phyloP scores from a whole-genome alignment of 1,140 invertebrate species.

The Amphibalanus amphitrite region DNA sequence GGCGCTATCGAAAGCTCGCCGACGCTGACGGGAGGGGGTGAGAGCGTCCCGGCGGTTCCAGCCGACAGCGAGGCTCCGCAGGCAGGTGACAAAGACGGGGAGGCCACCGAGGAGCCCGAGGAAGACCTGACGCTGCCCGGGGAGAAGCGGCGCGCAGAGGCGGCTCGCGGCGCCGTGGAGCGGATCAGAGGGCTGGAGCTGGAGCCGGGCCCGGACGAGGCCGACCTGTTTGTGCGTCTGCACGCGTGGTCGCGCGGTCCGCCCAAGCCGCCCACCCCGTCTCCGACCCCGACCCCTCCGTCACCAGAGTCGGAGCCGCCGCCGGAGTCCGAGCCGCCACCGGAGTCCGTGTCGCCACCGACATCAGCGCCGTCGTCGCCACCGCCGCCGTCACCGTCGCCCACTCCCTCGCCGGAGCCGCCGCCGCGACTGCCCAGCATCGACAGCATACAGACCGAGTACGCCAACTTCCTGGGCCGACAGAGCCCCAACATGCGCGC shows the following conservation, averaged over 20 bases:
- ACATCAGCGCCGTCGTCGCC: no score
- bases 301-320: no score
- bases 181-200: not conserved
- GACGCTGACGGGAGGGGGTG: not conserved
- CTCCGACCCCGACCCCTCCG: no score
- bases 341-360: no score
- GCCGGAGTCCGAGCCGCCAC: no score
- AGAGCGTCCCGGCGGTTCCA: not conserved
- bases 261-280: no score
- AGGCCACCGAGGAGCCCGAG: not conserved
- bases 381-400: no score
- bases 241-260: not conserved
- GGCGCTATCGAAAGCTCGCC: no score
- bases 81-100: no score
- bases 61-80: no score
- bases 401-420: no score
- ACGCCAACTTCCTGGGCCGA: not conserved
- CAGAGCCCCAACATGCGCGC: not conserved
- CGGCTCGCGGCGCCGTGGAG: not conserved
- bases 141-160: not conserved
- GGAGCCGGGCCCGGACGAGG: not conserved
- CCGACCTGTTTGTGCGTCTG: not conserved
- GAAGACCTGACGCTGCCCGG: not conserved
- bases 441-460: not conserved
- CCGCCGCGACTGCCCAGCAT: not conserved